Evolutionary conservation across 2,113 vertebrate genomes (phyloP), one percentile per base, ranked within the genome.

Genomic region (Eubucco bourcierii): DNA sequence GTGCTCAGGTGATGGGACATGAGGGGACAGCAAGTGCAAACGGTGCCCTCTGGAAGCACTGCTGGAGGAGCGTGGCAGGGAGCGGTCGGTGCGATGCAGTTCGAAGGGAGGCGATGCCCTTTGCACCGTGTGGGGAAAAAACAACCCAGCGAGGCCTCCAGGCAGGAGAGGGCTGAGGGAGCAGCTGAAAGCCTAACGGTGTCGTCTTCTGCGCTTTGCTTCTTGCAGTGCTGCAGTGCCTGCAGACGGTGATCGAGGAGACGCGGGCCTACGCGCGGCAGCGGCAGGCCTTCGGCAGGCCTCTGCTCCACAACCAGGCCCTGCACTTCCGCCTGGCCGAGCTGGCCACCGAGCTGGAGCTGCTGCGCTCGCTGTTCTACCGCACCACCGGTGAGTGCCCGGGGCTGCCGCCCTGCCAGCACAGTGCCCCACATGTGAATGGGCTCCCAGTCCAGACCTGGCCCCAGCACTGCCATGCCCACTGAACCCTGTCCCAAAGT

Each of bases 271-370:
- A 99, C 96, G 98, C 98, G 1, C 56, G 58, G 10, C 98, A 98
- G 91, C 95, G 98, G 79, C 97, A 98, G 85, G 97, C 97, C 83
- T 99, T 99, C 94, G 95, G 88, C 31, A 95, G 90, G 76, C 89
- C 98, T 0, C 79, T 99, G 46, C 97, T 99, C 82, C 37, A 98
- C 90, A 98, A 99, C 96, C 98, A 99, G 92, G n/a, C 93, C 0
- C 98, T 99, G 75, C 98, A 98, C 74, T 99, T 98, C 95, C 97
- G 97, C 83, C 92, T 99, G 96, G 99, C 98, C 0, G 98, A 99
- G 97, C 96, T 99, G 87, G 97, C 98, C 52, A 98, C 98, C 0
- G 98, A 99, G 52, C 85, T 99, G 10, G 98, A 99, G 96, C 97
- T 98, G 33, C 98, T 99, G 11, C 98, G 98, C 70, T 98, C 98